Base-by-base conservation (phyloP, 1,140 invertebrate species). In the Halictus rubicundus region DNA sequence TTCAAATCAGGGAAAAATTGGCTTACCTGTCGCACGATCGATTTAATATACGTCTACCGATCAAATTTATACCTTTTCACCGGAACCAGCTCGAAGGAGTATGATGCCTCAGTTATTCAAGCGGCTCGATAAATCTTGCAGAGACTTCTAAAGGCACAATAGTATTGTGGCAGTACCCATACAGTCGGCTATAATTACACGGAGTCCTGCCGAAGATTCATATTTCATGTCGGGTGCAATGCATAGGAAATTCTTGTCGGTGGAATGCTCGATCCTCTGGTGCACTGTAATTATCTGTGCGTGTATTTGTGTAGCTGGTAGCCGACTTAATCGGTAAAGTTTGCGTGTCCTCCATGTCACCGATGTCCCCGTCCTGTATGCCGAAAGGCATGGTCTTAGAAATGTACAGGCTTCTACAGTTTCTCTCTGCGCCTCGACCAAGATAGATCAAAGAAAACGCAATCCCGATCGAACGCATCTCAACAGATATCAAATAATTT, bases 341-440 rank as follows among this genome's bases (percentile, higher is more conserved):
- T 87, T 81, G 84, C 85, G 85, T 87, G 85, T 72, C 65, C 78
- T 74, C 68, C 70, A 83, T 82, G 84, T 84, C 81, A 59, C 84
- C 84, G 84, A 87, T 79, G 75, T 87, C 85, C 75, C 85, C 85
- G 70, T 65, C 14, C 16, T 57, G 49, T 52, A 79, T 64, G 59
- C 57, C 78, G 63, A 32, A 65, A 81, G n/a, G 65, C 60, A 57
- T 68, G 54, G 65, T 63, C 59, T 69, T 10, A 68, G 54, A 85
- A 84, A 74, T 81, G 42, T 52, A 21, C 70, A n/a, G 27, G 63
- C 7, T 77, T 25, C 21, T 46, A 57, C 68, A 81, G 68, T 78
- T 14, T 46, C 16, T 57, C 59, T 39, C 16, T 49, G 9, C 16
- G 52, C 37, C 27, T 78, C 27, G 21, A 12, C 32, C 57, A 49